Conservation (phyloP, 2,797 vertebrate species). For the Dicrostonyx torquatus region DNA sequence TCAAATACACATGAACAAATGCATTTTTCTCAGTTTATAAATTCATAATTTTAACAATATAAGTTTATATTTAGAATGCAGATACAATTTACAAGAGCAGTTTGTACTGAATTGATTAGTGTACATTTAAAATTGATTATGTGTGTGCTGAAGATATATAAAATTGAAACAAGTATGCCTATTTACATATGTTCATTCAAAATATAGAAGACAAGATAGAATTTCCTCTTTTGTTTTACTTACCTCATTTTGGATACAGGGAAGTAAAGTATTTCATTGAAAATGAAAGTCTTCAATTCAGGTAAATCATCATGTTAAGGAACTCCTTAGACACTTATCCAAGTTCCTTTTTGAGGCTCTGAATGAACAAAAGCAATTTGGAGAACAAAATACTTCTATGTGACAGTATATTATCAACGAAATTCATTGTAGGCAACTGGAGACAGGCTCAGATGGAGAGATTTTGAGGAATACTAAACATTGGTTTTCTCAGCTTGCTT, state of each 20-base stretch:
- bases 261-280: background rate
- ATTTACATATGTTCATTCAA: background rate
- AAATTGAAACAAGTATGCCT: background rate
- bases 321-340: background rate
- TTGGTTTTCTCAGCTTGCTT: background rate
- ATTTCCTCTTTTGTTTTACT: background rate
- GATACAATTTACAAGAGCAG: background rate
- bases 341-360: background rate
- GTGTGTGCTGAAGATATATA: background rate
- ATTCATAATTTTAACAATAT: background rate
- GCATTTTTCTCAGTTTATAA: background rate
- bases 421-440: background rate
- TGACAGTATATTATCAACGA: background rate
- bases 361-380: background rate
- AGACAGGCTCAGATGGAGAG: background rate
- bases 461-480: background rate
- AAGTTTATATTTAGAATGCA: background rate
- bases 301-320: background rate
- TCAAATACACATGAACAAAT: background rate
- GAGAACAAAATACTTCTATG: background rate
- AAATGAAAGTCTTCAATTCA: background rate
- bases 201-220: background rate
- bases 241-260: background rate
- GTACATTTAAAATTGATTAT: background rate
- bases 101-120: background rate